These are phyloP conservation scores for Menidia menidia DNA, from an alignment of 2,797 vertebrate genomes.

Conservation along the genomic window DNA sequence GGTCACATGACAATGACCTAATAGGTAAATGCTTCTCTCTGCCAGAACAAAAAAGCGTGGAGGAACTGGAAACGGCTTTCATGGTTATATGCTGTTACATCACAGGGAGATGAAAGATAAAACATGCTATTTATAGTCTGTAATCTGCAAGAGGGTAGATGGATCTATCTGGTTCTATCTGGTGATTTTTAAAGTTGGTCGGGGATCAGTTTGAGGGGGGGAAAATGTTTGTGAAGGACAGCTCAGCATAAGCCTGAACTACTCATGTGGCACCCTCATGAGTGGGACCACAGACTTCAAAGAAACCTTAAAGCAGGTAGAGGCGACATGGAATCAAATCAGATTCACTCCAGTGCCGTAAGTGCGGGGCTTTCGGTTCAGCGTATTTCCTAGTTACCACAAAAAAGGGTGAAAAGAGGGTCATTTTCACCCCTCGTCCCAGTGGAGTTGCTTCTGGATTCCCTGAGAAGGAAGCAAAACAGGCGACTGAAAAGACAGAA, in stretches of 20 bases:
- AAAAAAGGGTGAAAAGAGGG: conserved; percentile 55
- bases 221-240: conserved; percentile 41
- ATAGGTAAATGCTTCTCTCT: conserved; percentile 41
- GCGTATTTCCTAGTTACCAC: conserved; percentile 58
- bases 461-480: conserved; percentile 27
- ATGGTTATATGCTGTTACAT: conserved; percentile 66
- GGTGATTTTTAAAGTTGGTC: no score
- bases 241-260: conserved; percentile 39
- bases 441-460: conserved; percentile 29
- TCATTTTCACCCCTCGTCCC: conserved; percentile 35
- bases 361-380: conserved; percentile 59
- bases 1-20: conserved; percentile 28
- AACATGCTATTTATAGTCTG: conserved; percentile 71
- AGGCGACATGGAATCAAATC: conserved; percentile 57
- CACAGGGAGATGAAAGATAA: conserved; percentile 76
- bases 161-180: no score
- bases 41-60: conserved; percentile 39
- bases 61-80: conserved; percentile 55
- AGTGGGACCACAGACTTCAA: conserved; percentile 57
- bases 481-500: conserved; percentile 22
- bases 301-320: conserved; percentile 40
- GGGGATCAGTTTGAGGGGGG: no score
- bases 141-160: conserved; percentile 58
- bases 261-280: conserved; percentile 37
- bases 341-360: conserved; percentile 55